Percentiles rank a stretch among this genome's conserved stretches.
These are phyloP conservation scores for Aphelocoma coerulescens DNA, from an alignment of 2,113 vertebrate species.

Conservation along the genomic window DNA sequence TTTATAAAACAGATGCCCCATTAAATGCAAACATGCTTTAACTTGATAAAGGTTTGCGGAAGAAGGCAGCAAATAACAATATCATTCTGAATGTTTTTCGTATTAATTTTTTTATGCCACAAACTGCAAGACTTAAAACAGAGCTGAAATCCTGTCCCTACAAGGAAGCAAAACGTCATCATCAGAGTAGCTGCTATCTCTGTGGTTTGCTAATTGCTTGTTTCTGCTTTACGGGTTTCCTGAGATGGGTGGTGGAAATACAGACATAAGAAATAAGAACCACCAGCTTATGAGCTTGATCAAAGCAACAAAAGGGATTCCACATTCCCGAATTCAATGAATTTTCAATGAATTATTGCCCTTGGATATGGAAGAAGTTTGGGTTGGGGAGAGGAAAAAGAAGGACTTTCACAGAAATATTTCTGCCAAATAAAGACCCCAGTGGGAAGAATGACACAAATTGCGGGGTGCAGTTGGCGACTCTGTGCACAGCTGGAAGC, in stretches of 20 bases:
- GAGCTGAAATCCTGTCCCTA: background rate
- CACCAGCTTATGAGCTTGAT: background rate
- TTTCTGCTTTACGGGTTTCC: constrained; percentile 49
- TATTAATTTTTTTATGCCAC: background rate
- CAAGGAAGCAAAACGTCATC: background rate
- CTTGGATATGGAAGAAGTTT: background rate
- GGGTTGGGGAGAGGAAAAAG: background rate
- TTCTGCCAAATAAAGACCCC: background rate
- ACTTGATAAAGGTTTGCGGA: background rate
- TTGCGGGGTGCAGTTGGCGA: background rate
- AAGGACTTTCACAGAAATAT: background rate
- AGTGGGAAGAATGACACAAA: background rate
- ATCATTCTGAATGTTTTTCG: background rate
- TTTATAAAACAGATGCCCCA: background rate
- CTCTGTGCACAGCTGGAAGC: background rate
- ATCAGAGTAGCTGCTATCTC: constrained; percentile 8
- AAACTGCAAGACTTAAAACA: background rate
- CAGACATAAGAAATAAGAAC: background rate
- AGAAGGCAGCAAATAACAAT: background rate
- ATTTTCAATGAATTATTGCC: background rate
- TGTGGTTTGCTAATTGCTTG: constrained; percentile 20
- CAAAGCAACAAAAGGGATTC: background rate
- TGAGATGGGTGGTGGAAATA: background rate
- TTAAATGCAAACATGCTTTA: constrained; percentile 4
- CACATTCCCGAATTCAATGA: background rate